These are phyloP conservation scores for Mythimna impura DNA, from an alignment of 2,888 invertebrate genomes.

Conservation along the genomic window DNA sequence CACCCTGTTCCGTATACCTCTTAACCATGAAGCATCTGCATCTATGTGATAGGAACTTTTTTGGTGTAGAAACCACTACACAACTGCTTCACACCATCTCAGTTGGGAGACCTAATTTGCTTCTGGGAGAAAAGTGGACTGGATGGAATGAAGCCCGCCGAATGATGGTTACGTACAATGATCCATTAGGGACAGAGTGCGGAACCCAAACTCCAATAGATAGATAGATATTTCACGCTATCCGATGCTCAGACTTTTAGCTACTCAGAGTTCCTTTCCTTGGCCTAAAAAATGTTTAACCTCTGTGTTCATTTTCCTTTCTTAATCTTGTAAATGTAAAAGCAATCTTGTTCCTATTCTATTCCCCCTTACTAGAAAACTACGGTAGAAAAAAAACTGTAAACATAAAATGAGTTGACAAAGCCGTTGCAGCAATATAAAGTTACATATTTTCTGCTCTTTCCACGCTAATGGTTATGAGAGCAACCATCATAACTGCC, in stretches of 20 bases:
- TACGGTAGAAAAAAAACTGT: conserved; percentile 21
- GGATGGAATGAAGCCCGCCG: no score
- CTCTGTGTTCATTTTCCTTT: not conserved
- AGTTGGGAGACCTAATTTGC: no score
- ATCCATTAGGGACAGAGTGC: no score
- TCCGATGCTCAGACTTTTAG: not conserved
- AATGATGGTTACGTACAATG: no score
- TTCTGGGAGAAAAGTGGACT: no score
- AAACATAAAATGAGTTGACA: conserved; percentile 24
- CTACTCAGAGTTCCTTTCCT: not conserved
- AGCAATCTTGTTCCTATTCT: not conserved
- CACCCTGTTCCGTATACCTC: no score
- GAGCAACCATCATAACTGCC: conserved; percentile 23
- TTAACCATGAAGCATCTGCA: no score
- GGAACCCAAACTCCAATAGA: no score
- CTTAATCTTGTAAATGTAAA: not conserved
- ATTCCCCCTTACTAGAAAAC: not conserved
- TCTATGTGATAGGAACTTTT: no score
- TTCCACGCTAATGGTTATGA: conserved; percentile 33
- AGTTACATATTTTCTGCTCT: conserved; percentile 24
- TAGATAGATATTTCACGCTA: not conserved
- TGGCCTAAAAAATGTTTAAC: not conserved
- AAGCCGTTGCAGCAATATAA: conserved; percentile 26
- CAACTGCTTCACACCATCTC: no score
- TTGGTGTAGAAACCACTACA: no score